Base-by-base conservation (phyloP, 2,797 vertebrate species). In the Esox lucius region DNA sequence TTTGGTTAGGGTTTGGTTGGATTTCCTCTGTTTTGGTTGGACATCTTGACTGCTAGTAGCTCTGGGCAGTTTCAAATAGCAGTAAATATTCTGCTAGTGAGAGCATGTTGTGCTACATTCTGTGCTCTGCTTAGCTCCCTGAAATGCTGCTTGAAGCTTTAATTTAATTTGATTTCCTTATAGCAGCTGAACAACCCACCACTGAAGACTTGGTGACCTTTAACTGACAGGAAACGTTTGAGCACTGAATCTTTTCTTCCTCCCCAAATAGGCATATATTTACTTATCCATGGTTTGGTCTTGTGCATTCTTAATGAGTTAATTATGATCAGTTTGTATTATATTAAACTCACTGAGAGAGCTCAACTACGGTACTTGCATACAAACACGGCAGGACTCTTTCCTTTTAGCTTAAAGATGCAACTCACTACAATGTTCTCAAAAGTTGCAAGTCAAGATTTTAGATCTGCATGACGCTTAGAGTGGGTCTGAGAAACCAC, bases 171-270 rank as follows among this genome's bases (percentile, higher is more conserved):
- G 8, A 31, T 76, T 53, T 67, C 71, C 66, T 46, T 71, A 61
- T 26, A 69, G 53, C 66, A 73, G 68, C 11, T 71, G 19, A 68
- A n/a, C 67, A 17, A 69, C 22, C 19, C 39, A 6, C 28, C 68
- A 46, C 53, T 71, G 15, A 53, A 73, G 31, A 74, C 75, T 68
- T 65, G 70, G 69, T 84, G 75, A 87, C 74, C 78, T 71, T 12
- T 75, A 35, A 51, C 51, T 73, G 70, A 72, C 73, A 80, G 81
- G 83, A 89, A 82, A 78, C 82, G 80, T 81, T 80, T 48, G 31
- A 46, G 49, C 75, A 51, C 64, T 12, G 7, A 35, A 26, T 26
- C 33, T 24, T 11, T 26, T 68, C 26, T 24, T 13, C n/a, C 49
- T 53, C 17, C 68, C 66, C 64, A 24, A 69, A 81, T 3, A 77